Evolutionary conservation across 2,113 vertebrate genomes (phyloP), one percentile per base, ranked within the genome.

Genomic region (Ochotona princeps): DNA sequence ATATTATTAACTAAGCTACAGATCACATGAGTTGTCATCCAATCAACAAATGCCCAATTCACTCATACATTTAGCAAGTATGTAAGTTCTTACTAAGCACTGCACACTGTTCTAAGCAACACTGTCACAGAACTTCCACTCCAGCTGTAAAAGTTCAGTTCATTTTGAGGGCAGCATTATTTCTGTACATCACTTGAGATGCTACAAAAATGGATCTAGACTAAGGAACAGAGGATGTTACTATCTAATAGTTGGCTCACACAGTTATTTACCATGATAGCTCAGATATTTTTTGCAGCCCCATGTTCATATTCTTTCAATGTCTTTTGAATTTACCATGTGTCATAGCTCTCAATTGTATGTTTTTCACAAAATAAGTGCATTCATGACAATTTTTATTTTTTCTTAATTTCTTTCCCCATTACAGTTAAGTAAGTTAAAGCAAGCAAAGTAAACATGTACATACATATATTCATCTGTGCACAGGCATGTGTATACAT

Each of bases 321-420:
- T 0, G 5, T 1, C 49, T 8, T 8, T 67, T 10, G 9, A 70
- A 28, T 3, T 74, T 72, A 15, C 6, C 57, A 47, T 65, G 23
- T 32, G 20, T 21, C 28, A 83, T 86, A 57, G n/a, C 30, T 72
- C n/a, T 74, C 65, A 26, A 26, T 21, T 25, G 32, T 82, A 60
- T 60, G 30, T 86, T 21, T 69, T 30, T 83, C 26, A 83, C 44
- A 14, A 85, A 91, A 80, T 32, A 18, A 23, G 3, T 66, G 3
- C 30, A 82, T 76, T 60, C 54, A 84, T 94, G 10, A 51, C 35
- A 93, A 70, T 86, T 91, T 35, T 63, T 89, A 26, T 30, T 54
- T 75, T 91, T 93, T 54, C 35, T 28, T 26, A 86, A 73, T 79
- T 87, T 73, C 0, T 44, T 86, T 86, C 82, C 32, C 26, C 66